Conservation (phyloP, 2,113 vertebrate species). For the Reinhardtius hippoglossoides region DNA sequence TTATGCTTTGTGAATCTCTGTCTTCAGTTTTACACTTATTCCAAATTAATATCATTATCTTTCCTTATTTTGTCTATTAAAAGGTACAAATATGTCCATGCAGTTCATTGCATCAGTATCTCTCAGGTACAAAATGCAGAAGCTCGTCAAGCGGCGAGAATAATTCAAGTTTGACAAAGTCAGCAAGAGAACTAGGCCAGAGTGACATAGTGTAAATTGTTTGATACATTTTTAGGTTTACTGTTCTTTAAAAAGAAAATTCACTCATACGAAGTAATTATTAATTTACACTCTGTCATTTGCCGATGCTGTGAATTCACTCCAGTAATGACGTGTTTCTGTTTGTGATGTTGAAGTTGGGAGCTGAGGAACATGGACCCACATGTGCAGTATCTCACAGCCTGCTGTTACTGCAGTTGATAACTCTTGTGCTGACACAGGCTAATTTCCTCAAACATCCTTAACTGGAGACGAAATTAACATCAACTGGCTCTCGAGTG, state of each 20-base stretch:
- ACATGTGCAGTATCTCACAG: constrained; percentile 37
- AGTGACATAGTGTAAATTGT: constrained; percentile 20
- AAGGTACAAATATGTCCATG: constrained; percentile 44
- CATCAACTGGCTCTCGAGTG: constrained; percentile 39
- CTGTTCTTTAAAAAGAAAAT: constrained; percentile 16
- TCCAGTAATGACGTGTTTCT: constrained; percentile 51
- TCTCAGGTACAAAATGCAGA: constrained; percentile 46
- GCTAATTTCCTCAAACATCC: constrained; percentile 69
- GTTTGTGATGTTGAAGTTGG: constrained; percentile 54
- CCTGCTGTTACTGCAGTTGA: constrained; percentile 25
- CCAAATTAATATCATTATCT: constrained; percentile 22
- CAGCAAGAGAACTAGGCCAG: constrained; percentile 27
- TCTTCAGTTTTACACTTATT: not conserved
- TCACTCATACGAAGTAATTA: too few relatives aligned
- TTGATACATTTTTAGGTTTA: constrained; percentile 45
- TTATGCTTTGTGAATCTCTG: constrained; percentile 19
- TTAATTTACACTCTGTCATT: constrained; percentile 35
- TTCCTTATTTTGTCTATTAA: constrained; percentile 13
- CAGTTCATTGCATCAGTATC: constrained; percentile 40
- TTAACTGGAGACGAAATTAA: constrained; percentile 61
- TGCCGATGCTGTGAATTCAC: constrained; percentile 63
- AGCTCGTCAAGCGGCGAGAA: constrained; percentile 15
- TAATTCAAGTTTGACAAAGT: constrained; percentile 40
- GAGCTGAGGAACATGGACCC: constrained; percentile 30
- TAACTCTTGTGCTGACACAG: constrained; percentile 71